Evolutionary conservation across 2,888 invertebrate genomes (phyloP), one percentile per base, ranked within the genome.

Genomic region (Autographa pulchrina): DNA sequence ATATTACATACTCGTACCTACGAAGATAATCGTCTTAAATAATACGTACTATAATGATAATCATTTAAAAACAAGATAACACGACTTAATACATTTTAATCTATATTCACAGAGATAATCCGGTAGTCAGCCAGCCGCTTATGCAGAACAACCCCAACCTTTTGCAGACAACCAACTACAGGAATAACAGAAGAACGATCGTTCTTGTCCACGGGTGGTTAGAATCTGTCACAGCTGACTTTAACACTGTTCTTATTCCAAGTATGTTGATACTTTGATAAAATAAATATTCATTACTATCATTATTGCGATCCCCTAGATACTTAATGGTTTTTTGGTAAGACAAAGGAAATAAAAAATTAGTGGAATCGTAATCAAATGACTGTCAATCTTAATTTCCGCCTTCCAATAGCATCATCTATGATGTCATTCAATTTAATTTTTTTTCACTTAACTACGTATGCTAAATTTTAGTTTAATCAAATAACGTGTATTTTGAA

Each of bases 191-290:
- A 65, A 87, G 91, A 16, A 92, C 92, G 0, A 80, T 92, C 14
- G 73, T 93, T 0, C 85, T 93, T 0, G 81, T 93, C 9, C 93
- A 93, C 54, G 92, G 91, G 3, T 90, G 91, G 90, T 79, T 77
- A 71, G 90, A 90, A 43, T 87, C 86, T 0, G 89, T 82, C 20
- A 76, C 74, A 18, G 87, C 92, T 0, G 83, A 90, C 52, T 86
- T 90, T 38, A 88, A 87, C 52, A 76, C 80, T 61, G 91, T 90
- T 0, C 80, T 93, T 9, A 85, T 92, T 14, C 90, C 92, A 72
- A 90, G 93, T 92, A 72, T n/a, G n/a, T n/a, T n/a, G n/a, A n/a
- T n/a, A n/a, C n/a, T n/a, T n/a, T n/a, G n/a, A n/a, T n/a, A n/a
- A n/a, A n/a, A n/a, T n/a, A n/a, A n/a, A n/a, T n/a, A n/a, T n/a